A percentile compares a stretch with the other conserved stretches of the same genome.
Evolutionary conservation across 2,888 invertebrate genomes (phyloP).

Genomic region (Apamea epomidion): DNA sequence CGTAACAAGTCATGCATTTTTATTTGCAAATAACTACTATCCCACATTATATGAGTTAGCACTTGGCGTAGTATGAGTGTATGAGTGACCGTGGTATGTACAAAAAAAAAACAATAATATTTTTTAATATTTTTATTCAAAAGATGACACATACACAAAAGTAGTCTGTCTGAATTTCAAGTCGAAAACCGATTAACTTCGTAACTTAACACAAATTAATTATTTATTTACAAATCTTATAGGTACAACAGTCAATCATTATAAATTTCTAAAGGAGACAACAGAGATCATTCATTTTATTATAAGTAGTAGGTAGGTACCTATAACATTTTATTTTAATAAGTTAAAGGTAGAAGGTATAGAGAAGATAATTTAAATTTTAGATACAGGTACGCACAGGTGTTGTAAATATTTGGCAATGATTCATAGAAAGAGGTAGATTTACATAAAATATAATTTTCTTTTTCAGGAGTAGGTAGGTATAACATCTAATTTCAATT

Average conservation of each 20-base stretch:
- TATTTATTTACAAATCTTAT: constrained; percentile 50
- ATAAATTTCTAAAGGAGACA: neutral
- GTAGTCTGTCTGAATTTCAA: constrained; percentile 4
- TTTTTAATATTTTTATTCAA: constrained; percentile 50
- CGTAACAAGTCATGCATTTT: neutral
- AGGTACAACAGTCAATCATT: constrained; percentile 5
- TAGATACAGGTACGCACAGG: neutral
- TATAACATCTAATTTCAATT: neutral
- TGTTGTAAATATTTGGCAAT: constrained; percentile 18
- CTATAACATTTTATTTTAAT: constrained; percentile 2
- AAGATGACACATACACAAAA: constrained; percentile 34
- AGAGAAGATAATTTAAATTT: neutral
- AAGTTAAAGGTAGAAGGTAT: too few species aligned
- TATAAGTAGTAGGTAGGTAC: neutral
- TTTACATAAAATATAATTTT: neutral
- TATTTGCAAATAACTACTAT: neutral
- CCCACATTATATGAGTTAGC: neutral
- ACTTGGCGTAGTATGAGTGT: neutral
- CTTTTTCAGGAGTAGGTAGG: neutral
- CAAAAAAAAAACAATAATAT: neutral
- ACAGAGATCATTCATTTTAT: constrained; percentile 38
- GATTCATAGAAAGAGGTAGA: constrained; percentile 24
- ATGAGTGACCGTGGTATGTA: too few species aligned
- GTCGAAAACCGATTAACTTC: neutral
- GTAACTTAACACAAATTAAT: constrained; percentile 21